Base-by-base conservation (phyloP, 2,888 invertebrate species). In the Patella ulyssiponensis region DNA sequence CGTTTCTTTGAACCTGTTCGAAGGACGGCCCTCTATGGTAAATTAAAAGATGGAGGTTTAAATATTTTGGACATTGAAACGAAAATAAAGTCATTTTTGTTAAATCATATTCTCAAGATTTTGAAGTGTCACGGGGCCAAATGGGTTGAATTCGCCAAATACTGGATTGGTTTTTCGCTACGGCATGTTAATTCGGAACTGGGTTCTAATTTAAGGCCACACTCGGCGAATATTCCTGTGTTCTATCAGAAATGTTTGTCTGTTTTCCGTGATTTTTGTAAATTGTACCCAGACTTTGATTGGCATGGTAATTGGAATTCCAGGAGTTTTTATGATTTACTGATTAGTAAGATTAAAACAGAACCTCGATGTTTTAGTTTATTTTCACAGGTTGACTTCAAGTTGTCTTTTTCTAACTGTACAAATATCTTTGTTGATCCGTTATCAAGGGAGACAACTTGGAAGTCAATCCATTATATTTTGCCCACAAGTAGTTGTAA, bases 81-180 rank as follows among this genome's bases (percentile, higher is more conserved):
- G 7, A 77, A 78, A 73, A 74, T 73, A 33, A 44, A 80, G 23
- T 33, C 80, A 17, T 69, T 78, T 20, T 58, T 74, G 4, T 23
- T 80, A 44, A 54, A 12, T 17, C 80, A 78, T 75, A n/a, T 80
- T 56, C 74, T 76, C 69, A 78, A 76, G 44, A 51, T 78, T 20
- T 70, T 80, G 44, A 54, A n/a, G n/a, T 64, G 69, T 69, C 15
- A 72, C 69, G 20, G 73, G 27, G 74, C 78, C 17, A 75, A 75
- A 70, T 80, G 80, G 80, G 52, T 54, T 20, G 75, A 71, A 27
- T 77, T 74, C 74, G 79, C 74, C 44, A 70, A 52, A 44, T 78
- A 78, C 73, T 78, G 78, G 78, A 53, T 78, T 27, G 78, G 78
- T n/a, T 12, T 76, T 17, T 71, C 73, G 53, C 71, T 80, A 23